These are phyloP conservation scores for Danio rerio DNA, from an alignment of 2,113 vertebrate species.

Conservation along the genomic window DNA sequence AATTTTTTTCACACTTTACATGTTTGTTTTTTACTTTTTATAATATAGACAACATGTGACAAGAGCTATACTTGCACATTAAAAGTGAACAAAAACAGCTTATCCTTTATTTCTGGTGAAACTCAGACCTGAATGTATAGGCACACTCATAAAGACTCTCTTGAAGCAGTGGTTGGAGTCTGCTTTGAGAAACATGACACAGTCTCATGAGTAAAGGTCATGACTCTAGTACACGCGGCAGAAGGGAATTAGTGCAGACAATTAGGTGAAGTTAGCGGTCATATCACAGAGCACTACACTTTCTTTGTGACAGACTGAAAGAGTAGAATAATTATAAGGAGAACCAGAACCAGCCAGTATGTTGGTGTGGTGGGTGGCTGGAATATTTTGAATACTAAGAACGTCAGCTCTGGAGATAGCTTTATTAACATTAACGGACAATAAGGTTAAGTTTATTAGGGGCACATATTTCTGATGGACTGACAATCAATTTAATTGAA, in stretches of 20 bases:
- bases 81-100: background rate
- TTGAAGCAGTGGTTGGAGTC: background rate
- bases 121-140: background rate
- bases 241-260: conserved; percentile 40
- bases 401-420: too few relatives aligned
- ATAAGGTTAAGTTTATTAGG: too few relatives aligned
- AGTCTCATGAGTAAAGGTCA: conserved; percentile 53
- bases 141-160: conserved; percentile 23
- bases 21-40: too few relatives aligned
- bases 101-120: background rate
- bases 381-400: too few relatives aligned
- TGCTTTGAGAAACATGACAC: conserved; percentile 52
- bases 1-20: too few relatives aligned
- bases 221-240: conserved; percentile 47
- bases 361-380: too few relatives aligned
- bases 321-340: conserved; percentile 36
- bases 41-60: background rate
- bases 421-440: too few relatives aligned
- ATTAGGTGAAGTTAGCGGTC: conserved; percentile 41
- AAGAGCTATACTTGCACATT: background rate
- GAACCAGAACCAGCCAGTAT: background rate
- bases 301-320: conserved; percentile 31
- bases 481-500: too few relatives aligned
- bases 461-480: too few relatives aligned
- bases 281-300: conserved; percentile 30